phyloP scores from a whole-genome alignment of 1,140 invertebrate genomes.

The Conus betulinus region DNA sequence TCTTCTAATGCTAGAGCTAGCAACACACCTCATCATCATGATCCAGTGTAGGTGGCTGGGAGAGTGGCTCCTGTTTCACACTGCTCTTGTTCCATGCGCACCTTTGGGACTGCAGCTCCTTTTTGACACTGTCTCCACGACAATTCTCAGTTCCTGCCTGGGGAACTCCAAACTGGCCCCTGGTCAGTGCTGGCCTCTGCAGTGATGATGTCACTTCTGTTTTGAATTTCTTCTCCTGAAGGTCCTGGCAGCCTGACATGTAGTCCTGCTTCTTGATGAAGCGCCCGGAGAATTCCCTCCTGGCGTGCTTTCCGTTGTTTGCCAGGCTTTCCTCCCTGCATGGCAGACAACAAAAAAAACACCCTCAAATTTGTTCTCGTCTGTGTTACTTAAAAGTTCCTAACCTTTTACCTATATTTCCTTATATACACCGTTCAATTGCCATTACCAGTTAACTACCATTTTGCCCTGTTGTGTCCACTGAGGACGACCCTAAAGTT shows the following conservation, averaged over 20 bases:
- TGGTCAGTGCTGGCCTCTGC: not conserved
- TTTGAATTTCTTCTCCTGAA: not conserved
- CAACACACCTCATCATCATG: constrained; percentile 15
- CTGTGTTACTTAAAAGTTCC: too few relatives aligned
- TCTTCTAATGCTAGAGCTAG: too few relatives aligned
- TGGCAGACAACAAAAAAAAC: not conserved
- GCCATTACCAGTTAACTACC: too few relatives aligned
- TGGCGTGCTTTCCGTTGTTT: constrained; percentile 40
- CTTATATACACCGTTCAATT: too few relatives aligned
- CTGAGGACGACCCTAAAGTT: too few relatives aligned
- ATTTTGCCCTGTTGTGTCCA: too few relatives aligned
- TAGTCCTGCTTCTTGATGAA: constrained; percentile 12
- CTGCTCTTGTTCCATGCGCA: constrained; percentile 24
- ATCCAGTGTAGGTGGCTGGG: not conserved
- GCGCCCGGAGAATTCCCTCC: constrained; percentile 44
- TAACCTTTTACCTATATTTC: too few relatives aligned
- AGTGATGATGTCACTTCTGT: not conserved
- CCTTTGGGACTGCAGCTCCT: not conserved
- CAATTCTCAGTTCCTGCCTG: not conserved
- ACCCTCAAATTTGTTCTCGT: too few relatives aligned
- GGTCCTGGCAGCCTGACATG: not conserved
- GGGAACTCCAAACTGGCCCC: not conserved
- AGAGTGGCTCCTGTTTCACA: constrained; percentile 7
- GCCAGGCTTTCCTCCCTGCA: constrained; percentile 45
- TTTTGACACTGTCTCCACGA: not conserved